Evolutionary conservation across 1,140 invertebrate genomes (phyloP), one percentile per base, ranked within the genome.

Genomic region (Neelides sp.): DNA sequence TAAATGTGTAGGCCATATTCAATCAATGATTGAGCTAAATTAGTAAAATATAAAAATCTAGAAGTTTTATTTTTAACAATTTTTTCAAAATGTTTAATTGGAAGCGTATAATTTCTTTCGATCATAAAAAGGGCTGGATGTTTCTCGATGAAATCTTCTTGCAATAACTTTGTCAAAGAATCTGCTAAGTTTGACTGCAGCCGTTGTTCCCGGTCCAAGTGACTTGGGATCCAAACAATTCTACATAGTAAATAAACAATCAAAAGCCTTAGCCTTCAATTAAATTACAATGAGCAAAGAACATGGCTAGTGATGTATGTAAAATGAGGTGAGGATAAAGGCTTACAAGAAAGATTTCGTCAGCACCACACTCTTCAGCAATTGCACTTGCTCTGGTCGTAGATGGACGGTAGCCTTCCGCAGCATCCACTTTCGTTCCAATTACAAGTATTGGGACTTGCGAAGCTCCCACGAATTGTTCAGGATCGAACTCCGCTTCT

Each of bases 381-480:
- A 90, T 82, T 37, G 79, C 78, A 12, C 83, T 83, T 1, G 76
- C 70, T 56, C 80, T 71, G 57, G 39, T 43, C 75, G 73, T 24
- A 77, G 73, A 43, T 76, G 69, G 58, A 73, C 76, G 24, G 75
- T 75, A 59, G 83, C 80, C 61, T 20, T 84, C 77, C 8, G 80
- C 76, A 49, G 89, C 71, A 72, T 96, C 90, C 50, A 82, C 72
- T 67, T 96, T 96, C 3, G 91, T 94, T 23, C 90, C 92, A 63
- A 95, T 81, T 0, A 95, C 83, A 58, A 97, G 71, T 62, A 95
- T 86, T 15, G 92, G 91, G 63, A 92, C 82, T 75, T 85, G 67
- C 42, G 75, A 79, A 15, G 80, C 78, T 23, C 85, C 86, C 49
- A 89, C 76, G 73, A 94, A 90, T 65, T 85, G 85, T 69, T 95